Evolutionary conservation across 2,113 vertebrate species (phyloP).

Genomic region (Chunga burmeisteri): DNA sequence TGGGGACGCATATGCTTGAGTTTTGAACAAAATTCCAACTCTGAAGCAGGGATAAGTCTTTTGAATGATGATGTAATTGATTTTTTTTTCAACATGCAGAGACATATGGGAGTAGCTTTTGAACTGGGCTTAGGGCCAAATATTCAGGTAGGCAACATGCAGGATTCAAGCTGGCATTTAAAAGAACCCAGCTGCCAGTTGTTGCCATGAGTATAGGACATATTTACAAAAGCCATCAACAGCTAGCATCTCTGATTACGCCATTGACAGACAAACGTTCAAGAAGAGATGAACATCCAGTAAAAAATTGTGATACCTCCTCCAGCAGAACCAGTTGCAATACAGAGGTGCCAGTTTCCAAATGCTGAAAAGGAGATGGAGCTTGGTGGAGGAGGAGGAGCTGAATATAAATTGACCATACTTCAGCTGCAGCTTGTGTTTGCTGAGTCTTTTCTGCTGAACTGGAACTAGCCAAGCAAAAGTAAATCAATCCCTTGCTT

Average conservation of each 20-base stretch:
- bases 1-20: neutral
- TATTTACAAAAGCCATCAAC: neutral
- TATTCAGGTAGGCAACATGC: neutral
- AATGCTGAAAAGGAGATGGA: neutral
- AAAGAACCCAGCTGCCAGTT: neutral
- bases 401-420: neutral
- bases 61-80: neutral
- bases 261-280: neutral
- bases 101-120: neutral
- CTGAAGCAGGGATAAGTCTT: neutral
- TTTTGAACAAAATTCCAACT: constrained; percentile 14
- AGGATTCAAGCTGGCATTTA: neutral
- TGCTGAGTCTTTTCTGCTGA: neutral
- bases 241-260: neutral
- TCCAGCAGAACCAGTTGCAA: neutral
- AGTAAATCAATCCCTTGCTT: neutral
- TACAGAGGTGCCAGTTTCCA: neutral
- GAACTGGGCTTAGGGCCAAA: neutral
- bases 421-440: neutral
- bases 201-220: neutral
- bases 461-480: neutral
- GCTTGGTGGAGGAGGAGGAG: neutral
- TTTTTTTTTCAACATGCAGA: neutral
- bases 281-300: neutral
- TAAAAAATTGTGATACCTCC: neutral